Conservation (phyloP, 2,797 vertebrate genomes). For the Steatocranus sp. region DNA sequence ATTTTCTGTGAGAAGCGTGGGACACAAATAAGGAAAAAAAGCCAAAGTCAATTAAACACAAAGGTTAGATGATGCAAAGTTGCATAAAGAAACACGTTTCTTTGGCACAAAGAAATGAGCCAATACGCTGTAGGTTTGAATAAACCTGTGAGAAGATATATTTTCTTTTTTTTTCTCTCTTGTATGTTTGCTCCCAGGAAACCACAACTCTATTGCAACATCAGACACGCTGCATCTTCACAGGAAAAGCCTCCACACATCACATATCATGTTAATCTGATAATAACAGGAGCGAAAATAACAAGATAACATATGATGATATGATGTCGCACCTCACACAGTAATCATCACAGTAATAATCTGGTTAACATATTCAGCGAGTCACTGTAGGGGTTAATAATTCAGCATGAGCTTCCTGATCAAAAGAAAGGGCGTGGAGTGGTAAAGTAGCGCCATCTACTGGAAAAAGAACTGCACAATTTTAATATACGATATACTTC, state of each 20-base stretch:
- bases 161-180: background rate
- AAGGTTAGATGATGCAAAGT: background rate
- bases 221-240: background rate
- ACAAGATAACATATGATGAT: background rate
- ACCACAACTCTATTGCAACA: background rate
- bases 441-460: conserved; percentile 31
- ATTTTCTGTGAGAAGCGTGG: background rate
- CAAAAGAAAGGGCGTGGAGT: background rate
- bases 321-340: background rate
- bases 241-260: background rate
- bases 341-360: rapidly evolving
- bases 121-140: background rate
- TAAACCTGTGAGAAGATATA: background rate
- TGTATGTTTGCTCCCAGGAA: background rate
- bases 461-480: conserved; percentile 15
- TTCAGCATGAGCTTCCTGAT: background rate
- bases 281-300: background rate
- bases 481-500: background rate
- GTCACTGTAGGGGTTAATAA: background rate
- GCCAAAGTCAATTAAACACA: background rate
- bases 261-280: background rate
- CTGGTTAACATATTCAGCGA: background rate
- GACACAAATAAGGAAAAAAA: background rate
- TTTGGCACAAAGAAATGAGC: background rate
- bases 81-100: background rate